Percentiles rank a stretch among this genome's conserved stretches.
Conservation (phyloP, 1,140 invertebrate species). For the Ceratina calcarata region DNA sequence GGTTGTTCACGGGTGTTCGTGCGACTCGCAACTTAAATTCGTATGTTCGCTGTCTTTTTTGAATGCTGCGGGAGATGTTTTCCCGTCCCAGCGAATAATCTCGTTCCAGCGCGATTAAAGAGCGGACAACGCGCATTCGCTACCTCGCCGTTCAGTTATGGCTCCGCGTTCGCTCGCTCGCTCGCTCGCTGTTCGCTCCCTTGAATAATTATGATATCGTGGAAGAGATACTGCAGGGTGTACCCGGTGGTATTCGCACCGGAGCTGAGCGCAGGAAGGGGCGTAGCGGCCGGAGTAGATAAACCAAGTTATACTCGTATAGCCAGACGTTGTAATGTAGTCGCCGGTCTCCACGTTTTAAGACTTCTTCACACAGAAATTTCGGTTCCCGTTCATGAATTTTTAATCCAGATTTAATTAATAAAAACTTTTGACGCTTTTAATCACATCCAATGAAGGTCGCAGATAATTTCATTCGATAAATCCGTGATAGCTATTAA, state of each 20-base stretch:
- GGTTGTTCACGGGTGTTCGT: neutral
- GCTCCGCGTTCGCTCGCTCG: neutral
- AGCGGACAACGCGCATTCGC: neutral
- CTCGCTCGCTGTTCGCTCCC: slow-evolving; percentile 8
- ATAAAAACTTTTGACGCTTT: too few relatives aligned
- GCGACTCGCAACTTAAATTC: neutral
- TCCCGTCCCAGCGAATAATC: neutral
- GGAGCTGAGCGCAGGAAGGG: slow-evolving; percentile 44
- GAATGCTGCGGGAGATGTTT: neutral
- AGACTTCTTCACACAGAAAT: slow-evolving; percentile 3
- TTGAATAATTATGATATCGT: slow-evolving; percentile 46
- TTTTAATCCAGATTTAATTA: too few relatives aligned
- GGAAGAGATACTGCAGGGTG: slow-evolving; percentile 52
- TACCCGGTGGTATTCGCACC: slow-evolving; percentile 44
- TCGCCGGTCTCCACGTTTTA: slow-evolving; percentile 33
- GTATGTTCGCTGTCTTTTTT: neutral
- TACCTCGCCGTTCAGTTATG: neutral
- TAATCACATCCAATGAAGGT: too few relatives aligned
- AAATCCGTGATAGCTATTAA: neutral
- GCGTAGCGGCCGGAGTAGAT: slow-evolving; percentile 47
- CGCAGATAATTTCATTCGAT: neutral
- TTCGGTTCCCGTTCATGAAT: neutral
- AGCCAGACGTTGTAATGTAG: slow-evolving; percentile 47
- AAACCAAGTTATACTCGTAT: slow-evolving; percentile 52
- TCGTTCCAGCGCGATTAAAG: neutral